Evolutionary conservation across 2,113 vertebrate species (phyloP).

Genomic region (Grantiella picta): DNA sequence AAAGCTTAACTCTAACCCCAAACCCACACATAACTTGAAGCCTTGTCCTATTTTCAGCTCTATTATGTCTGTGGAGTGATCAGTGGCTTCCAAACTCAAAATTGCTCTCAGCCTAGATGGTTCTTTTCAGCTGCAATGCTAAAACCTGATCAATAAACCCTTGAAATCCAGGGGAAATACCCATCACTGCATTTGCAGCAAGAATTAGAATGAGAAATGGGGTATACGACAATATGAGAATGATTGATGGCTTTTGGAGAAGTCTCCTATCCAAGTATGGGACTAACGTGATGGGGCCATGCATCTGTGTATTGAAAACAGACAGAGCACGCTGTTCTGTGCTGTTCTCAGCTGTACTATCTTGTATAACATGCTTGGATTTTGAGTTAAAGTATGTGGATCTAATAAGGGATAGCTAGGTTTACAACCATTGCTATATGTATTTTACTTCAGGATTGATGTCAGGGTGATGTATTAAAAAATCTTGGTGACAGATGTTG

Average conservation of each 20-base stretch:
- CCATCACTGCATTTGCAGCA: neutral
- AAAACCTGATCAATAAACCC: neutral
- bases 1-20: neutral
- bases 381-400: neutral
- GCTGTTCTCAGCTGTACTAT: neutral
- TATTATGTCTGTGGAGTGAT: neutral
- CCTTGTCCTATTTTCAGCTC: neutral
- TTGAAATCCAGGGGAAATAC: neutral
- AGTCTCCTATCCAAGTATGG: neutral
- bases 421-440: neutral
- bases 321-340: neutral
- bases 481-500: neutral
- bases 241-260: neutral
- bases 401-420: neutral
- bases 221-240: neutral
- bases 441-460: neutral
- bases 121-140: neutral
- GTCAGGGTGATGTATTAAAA: neutral
- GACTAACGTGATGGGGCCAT: neutral
- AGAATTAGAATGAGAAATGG: neutral
- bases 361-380: neutral
- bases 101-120: neutral
- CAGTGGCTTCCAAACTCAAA: neutral
- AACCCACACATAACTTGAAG: neutral
- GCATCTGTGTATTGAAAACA: neutral